Conservation (phyloP, 2,888 invertebrate genomes). For the Epirrhoe tristata region DNA sequence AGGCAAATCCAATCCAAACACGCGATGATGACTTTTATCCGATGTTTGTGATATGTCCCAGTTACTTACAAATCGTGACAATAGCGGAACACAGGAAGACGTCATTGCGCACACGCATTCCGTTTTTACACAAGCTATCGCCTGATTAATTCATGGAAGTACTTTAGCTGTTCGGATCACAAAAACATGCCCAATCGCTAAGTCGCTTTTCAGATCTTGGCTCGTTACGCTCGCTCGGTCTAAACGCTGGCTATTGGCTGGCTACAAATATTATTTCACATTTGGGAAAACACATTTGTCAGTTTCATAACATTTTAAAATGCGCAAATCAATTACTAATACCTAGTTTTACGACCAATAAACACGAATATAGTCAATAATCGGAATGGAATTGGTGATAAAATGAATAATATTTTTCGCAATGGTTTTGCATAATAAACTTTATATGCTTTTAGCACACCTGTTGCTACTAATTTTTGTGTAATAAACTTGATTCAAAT, state of each 20-base stretch:
- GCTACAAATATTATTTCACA: not conserved
- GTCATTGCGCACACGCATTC: slow-evolving; percentile 13
- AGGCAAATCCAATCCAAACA: not conserved
- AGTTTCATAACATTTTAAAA: slow-evolving; percentile 21
- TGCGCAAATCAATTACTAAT: slow-evolving; percentile 23
- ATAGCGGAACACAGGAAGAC: slow-evolving; percentile 27
- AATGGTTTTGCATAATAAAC: slow-evolving; percentile 18
- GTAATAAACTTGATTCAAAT: not conserved
- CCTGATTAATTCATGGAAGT: too few relatives aligned
- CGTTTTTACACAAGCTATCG: slow-evolving; percentile 2
- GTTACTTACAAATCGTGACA: slow-evolving; percentile 24
- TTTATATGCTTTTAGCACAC: slow-evolving; percentile 18
- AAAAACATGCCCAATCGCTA: not conserved
- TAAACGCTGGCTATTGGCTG: not conserved
- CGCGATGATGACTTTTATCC: not conserved
- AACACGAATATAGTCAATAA: slow-evolving; percentile 23
- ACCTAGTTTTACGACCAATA: slow-evolving; percentile 31
- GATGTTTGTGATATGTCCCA: slow-evolving; percentile 15
- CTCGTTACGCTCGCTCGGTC: not conserved
- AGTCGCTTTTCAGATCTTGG: not conserved
- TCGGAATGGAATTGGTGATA: slow-evolving; percentile 22
- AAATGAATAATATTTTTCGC: slow-evolving; percentile 27
- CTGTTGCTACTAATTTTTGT: not conserved
- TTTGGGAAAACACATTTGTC: not conserved
- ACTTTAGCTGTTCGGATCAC: not conserved